Percentiles rank a stretch among this genome's conserved stretches.
Evolutionary conservation across 2,888 invertebrate genomes (phyloP).

Genomic region (Drosophila ustulata): DNA sequence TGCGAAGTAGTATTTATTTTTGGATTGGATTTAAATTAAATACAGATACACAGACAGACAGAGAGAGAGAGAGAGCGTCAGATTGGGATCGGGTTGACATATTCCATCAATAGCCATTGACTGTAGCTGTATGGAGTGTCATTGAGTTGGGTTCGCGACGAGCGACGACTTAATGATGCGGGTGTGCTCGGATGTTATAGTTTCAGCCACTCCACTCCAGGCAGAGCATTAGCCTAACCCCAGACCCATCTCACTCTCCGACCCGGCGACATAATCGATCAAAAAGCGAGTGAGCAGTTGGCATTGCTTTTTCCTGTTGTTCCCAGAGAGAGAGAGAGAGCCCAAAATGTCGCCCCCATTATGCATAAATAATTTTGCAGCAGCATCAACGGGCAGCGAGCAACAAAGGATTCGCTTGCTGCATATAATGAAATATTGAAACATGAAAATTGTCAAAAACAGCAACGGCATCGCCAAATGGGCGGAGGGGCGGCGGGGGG

Average conservation of each 20-base stretch:
- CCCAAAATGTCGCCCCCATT: slow-evolving; percentile 41
- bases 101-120: slow-evolving; percentile 26
- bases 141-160: slow-evolving; percentile 21
- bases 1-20: slow-evolving; percentile 20
- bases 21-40: slow-evolving; percentile 25
- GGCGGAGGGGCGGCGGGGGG: neutral
- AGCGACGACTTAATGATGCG: slow-evolving; percentile 33
- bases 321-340: neutral
- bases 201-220: neutral
- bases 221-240: neutral
- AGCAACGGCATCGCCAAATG: slow-evolving; percentile 43
- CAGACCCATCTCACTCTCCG: slow-evolving; percentile 4
- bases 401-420: slow-evolving; percentile 50
- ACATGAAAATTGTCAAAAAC: slow-evolving; percentile 80
- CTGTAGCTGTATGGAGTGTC: slow-evolving; percentile 13
- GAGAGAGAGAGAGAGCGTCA: neutral
- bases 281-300: slow-evolving; percentile 55
- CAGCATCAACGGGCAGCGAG: slow-evolving; percentile 29
- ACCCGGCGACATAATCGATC: slow-evolving; percentile 61
- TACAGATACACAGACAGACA: neutral
- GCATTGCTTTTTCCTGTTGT: slow-evolving; percentile 24
- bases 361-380: slow-evolving; percentile 75
- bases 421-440: slow-evolving; percentile 77
- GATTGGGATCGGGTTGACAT: slow-evolving; percentile 17
- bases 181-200: slow-evolving; percentile 4